A percentile compares a stretch with the other conserved stretches of the same genome.
Conservation (phyloP, 1,140 invertebrate genomes). For the Conus ventricosus region DNA sequence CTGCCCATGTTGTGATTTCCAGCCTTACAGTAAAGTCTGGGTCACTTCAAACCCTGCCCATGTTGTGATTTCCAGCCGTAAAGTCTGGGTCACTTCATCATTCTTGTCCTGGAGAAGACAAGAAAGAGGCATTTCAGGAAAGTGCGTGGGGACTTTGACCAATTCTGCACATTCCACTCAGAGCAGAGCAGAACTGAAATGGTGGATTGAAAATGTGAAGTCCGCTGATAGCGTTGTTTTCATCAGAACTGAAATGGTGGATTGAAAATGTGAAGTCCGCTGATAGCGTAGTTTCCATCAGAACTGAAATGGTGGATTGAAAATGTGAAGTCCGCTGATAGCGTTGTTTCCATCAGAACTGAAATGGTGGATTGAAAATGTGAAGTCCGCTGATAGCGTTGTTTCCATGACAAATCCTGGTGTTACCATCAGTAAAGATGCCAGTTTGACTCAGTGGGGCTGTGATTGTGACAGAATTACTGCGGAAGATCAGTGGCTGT, state of each 20-base stretch:
- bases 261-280: neutral
- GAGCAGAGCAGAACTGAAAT: neutral
- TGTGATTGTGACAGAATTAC: neutral
- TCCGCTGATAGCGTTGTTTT: neutral
- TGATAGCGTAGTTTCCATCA: neutral
- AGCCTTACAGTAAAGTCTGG: conserved; percentile 11
- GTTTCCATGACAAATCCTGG: neutral
- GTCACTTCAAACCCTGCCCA: neutral
- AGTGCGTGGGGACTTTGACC: too few species aligned
- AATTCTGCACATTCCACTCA: too few species aligned
- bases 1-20: conserved; percentile 12
- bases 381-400: neutral
- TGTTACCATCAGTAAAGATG: neutral
- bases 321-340: neutral
- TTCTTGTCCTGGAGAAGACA: neutral
- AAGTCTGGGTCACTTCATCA: conserved; percentile 12
- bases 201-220: neutral
- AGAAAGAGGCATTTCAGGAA: neutral
- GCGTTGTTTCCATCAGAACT: neutral
- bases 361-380: neutral
- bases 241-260: neutral
- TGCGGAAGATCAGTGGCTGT: conserved; percentile 31
- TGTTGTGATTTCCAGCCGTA: conserved; percentile 4
- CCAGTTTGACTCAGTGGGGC: conserved; percentile 26
- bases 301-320: neutral